phyloP scores from a whole-genome alignment of 2,797 vertebrate species.

The Protonibea diacanthus region DNA sequence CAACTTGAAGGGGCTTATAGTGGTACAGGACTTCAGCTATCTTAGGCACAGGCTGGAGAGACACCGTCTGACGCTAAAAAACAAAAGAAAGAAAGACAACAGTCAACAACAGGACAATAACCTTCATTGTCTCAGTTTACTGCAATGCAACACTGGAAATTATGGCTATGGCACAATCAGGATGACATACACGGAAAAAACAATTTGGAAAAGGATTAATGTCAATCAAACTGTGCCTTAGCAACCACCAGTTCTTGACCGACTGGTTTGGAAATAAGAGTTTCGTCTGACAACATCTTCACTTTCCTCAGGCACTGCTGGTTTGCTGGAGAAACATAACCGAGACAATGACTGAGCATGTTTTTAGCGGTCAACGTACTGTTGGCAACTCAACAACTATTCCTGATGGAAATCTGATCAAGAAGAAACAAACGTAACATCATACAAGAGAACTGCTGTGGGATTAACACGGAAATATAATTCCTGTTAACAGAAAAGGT shows the following conservation, averaged over 20 bases:
- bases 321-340: slow-evolving; percentile 28
- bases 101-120: slow-evolving; percentile 48
- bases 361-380: slow-evolving; percentile 32
- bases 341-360: slow-evolving; percentile 41
- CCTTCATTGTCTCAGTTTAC: slow-evolving; percentile 45
- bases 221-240: slow-evolving; percentile 60
- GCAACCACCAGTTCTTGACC: slow-evolving; percentile 47
- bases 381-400: slow-evolving; percentile 36
- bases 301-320: slow-evolving; percentile 24
- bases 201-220: slow-evolving; percentile 15
- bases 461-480: slow-evolving; percentile 12
- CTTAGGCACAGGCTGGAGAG: slow-evolving; percentile 88
- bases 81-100: slow-evolving; percentile 8
- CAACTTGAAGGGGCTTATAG: slow-evolving; percentile 90
- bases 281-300: slow-evolving; percentile 49
- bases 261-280: slow-evolving; percentile 66
- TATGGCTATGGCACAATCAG: slow-evolving; percentile 16
- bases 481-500: slow-evolving; percentile 21
- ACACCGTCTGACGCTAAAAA: slow-evolving; percentile 91
- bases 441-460: slow-evolving; percentile 12
- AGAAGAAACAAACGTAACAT: slow-evolving; percentile 10
- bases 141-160: slow-evolving; percentile 29
- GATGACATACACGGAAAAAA: slow-evolving; percentile 46
- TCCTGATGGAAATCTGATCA: slow-evolving; percentile 21
- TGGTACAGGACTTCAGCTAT: slow-evolving; percentile 91